These are phyloP conservation scores for Leptinotarsa texana DNA, from an alignment of 1,140 invertebrate genomes.

Conservation along the genomic window DNA sequence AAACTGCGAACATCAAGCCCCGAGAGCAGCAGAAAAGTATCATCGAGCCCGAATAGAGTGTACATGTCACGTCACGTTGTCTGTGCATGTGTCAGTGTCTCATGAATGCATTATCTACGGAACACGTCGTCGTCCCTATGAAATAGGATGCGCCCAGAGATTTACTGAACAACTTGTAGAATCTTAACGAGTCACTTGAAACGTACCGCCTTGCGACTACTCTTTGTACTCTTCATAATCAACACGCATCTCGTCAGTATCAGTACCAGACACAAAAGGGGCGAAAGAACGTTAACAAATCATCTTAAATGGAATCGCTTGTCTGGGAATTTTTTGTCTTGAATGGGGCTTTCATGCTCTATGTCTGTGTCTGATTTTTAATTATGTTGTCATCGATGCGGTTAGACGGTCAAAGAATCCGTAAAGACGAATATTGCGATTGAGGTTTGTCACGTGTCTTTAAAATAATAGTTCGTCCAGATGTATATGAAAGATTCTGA, in stretches of 20 bases:
- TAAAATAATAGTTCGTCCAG: too few species aligned
- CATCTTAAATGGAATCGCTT: constrained; percentile 15
- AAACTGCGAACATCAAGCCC: background rate
- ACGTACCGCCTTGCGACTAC: constrained; percentile 15
- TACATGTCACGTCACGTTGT: constrained; percentile 16
- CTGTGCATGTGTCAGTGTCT: constrained; percentile 23
- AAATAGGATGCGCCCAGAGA: constrained; percentile 19
- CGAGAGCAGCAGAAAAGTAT: constrained; percentile 8
- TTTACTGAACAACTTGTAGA: constrained; percentile 23
- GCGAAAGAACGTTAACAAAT: background rate
- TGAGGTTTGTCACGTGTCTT: too few species aligned
- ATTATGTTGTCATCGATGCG: background rate
- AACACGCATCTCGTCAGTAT: constrained; percentile 1
- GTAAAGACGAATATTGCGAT: too few species aligned
- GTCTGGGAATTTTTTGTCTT: constrained; percentile 5
- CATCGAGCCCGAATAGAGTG: background rate
- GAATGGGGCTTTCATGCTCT: background rate
- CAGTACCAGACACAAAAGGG: background rate
- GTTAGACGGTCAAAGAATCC: background rate
- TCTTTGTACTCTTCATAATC: constrained; percentile 18
- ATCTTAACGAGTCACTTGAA: constrained; percentile 22
- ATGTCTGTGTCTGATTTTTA: background rate
- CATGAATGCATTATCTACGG: constrained; percentile 18
- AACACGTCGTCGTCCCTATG: constrained; percentile 18
- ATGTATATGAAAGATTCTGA: too few species aligned